These are phyloP conservation scores for Diarsia dahlii DNA, from an alignment of 2,888 invertebrate species.

Conservation along the genomic window DNA sequence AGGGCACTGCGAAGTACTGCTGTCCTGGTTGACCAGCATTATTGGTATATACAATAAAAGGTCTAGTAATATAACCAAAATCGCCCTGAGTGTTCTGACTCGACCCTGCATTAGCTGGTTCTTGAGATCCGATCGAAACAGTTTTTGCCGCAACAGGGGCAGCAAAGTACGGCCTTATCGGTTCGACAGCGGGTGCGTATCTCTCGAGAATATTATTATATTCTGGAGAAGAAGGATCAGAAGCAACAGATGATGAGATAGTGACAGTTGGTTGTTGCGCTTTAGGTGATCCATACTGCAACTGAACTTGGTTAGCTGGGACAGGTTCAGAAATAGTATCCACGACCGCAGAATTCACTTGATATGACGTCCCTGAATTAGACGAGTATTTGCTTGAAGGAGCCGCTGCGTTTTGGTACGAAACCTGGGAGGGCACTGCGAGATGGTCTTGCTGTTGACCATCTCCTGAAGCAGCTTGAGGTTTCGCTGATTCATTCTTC, in stretches of 20 bases:
- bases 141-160: slow-evolving; percentile 31
- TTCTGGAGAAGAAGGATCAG: slow-evolving; percentile 29
- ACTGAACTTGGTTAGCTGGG: not conserved
- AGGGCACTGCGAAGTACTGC: slow-evolving; percentile 19
- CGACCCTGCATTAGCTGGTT: not conserved
- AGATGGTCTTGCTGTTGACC: slow-evolving; percentile 22
- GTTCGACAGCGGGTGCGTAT: slow-evolving; percentile 3
- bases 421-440: slow-evolving; percentile 28
- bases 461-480: not conserved
- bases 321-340: slow-evolving; percentile 15
- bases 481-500: not conserved
- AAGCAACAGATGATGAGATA: slow-evolving; percentile 19
- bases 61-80: slow-evolving; percentile 14
- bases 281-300: slow-evolving; percentile 18
- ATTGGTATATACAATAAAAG: slow-evolving; percentile 9
- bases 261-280: slow-evolving; percentile 14
- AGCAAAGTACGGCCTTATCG: slow-evolving; percentile 27
- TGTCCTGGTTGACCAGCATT: slow-evolving; percentile 18
- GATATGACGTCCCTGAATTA: not conserved
- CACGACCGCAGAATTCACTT: slow-evolving; percentile 38
- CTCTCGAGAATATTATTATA: slow-evolving; percentile 32
- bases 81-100: not conserved
- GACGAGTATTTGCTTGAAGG: slow-evolving; percentile 12
- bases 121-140: slow-evolving; percentile 21
- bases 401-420: slow-evolving; percentile 15